These are phyloP conservation scores for Neuroterus valhalla DNA, from an alignment of 1,140 invertebrate species.

Conservation along the genomic window DNA sequence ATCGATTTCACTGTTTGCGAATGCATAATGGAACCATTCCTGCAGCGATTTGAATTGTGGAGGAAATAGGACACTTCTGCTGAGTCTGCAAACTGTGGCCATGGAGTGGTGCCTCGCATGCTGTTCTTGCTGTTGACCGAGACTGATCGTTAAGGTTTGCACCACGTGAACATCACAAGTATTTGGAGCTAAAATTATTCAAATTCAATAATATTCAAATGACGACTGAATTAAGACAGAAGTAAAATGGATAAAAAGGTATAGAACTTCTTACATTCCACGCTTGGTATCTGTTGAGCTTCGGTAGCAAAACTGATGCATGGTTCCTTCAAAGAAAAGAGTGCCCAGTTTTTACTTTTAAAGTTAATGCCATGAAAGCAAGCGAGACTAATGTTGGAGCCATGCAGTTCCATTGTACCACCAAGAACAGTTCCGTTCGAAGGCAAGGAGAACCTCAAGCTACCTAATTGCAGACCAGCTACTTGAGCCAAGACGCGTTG, in stretches of 20 bases:
- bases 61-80: constrained; percentile 92
- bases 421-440: constrained; percentile 89
- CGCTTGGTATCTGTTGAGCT: constrained; percentile 87
- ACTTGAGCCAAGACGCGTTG: constrained; percentile 86
- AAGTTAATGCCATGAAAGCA: constrained; percentile 99
- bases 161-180: constrained; percentile 83
- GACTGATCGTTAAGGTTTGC: constrained; percentile 90
- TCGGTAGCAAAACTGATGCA: constrained; percentile 97
- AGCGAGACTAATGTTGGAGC: constrained; percentile 94
- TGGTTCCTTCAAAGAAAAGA: constrained; percentile 95
- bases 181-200: constrained; percentile 58
- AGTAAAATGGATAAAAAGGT: constrained; percentile 29
- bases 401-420: constrained; percentile 93
- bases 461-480: constrained; percentile 84
- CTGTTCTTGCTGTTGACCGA: constrained; percentile 83
- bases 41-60: constrained; percentile 94
- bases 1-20: constrained; percentile 94
- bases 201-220: constrained; percentile 5
- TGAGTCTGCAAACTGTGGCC: constrained; percentile 94
- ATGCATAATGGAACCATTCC: constrained; percentile 98
- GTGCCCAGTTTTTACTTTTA: constrained; percentile 96
- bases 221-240: constrained; percentile 1
- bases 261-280: constrained; percentile 76
- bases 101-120: constrained; percentile 87
- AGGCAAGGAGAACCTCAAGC: constrained; percentile 76